phyloP scores from a whole-genome alignment of 2,888 invertebrate genomes.

The Netelia virgata region DNA sequence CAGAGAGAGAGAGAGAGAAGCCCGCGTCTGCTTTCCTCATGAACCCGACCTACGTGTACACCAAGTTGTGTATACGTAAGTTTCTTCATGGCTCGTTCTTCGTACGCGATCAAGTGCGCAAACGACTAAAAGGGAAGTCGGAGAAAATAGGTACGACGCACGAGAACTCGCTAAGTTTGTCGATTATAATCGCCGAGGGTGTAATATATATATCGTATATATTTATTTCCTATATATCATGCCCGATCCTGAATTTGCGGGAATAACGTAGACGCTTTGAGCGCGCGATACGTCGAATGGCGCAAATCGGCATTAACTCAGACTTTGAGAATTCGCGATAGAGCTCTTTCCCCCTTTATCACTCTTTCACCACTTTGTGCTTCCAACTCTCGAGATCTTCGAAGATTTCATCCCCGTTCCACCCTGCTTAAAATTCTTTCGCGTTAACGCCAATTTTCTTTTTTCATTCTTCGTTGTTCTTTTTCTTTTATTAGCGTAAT shows the following conservation, averaged over 20 bases:
- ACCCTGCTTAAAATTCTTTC: background rate
- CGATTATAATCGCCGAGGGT: slow-evolving; percentile 81
- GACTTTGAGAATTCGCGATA: background rate
- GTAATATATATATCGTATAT: background rate
- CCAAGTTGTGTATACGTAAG: background rate
- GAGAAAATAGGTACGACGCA: background rate
- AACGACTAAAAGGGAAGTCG: slow-evolving; percentile 1
- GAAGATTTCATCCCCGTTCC: slow-evolving; percentile 31
- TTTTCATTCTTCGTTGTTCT: background rate
- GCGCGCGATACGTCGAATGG: background rate
- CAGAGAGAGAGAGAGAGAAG: no score
- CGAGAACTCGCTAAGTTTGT: slow-evolving; percentile 72
- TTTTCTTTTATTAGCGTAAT: background rate
- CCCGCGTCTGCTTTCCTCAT: background rate
- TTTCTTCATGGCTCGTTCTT: slow-evolving; percentile 11
- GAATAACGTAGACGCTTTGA: background rate
- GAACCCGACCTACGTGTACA: background rate
- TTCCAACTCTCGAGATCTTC: slow-evolving; percentile 14
- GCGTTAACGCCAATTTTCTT: background rate
- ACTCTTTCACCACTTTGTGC: background rate
- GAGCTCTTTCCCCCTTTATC: slow-evolving; percentile 64
- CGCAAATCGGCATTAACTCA: background rate
- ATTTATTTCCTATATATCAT: background rate
- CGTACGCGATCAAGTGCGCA: background rate
- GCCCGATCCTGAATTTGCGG: background rate